Evolutionary conservation across 2,113 vertebrate genomes (phyloP).

Genomic region (Cebidichthys violaceus): DNA sequence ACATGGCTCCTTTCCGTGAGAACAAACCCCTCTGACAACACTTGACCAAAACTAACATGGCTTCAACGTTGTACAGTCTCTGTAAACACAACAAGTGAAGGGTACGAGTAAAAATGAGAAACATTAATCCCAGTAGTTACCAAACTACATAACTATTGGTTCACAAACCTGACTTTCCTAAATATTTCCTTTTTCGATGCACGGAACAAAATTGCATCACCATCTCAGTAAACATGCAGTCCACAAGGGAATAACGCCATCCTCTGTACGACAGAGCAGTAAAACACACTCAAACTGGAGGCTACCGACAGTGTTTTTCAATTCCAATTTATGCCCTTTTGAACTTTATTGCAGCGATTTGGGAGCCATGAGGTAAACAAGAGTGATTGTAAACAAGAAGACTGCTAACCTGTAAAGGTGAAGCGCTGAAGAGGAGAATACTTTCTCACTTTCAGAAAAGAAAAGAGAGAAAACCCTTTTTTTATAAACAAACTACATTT

Average conservation of each 20-base stretch:
- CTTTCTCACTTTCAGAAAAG: slow-evolving; percentile 2
- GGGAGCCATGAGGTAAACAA: slow-evolving; percentile 39
- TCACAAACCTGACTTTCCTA: background rate
- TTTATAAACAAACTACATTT: slow-evolving; percentile 34
- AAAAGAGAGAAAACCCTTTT: background rate
- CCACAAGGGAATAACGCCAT: slow-evolving; percentile 9
- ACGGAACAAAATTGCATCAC: background rate
- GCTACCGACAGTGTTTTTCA: slow-evolving; percentile 40
- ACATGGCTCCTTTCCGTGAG: no score
- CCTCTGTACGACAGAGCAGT: slow-evolving; percentile 24
- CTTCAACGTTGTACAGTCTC: no score
- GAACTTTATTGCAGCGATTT: slow-evolving; percentile 33
- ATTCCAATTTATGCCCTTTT: slow-evolving; percentile 45
- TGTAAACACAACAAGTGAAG: no score
- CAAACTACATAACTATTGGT: background rate
- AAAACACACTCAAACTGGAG: slow-evolving; percentile 21
- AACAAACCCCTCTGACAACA: no score
- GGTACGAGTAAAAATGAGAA: no score
- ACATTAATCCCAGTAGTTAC: background rate
- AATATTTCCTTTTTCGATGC: background rate
- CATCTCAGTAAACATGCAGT: background rate
- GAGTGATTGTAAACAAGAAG: slow-evolving; percentile 35
- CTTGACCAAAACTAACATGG: no score
- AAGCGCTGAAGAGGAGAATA: slow-evolving; percentile 9
- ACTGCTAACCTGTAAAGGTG: slow-evolving; percentile 42